These are phyloP conservation scores for Paradisaea rubra DNA, from an alignment of 2,113 vertebrate species.

Conservation along the genomic window DNA sequence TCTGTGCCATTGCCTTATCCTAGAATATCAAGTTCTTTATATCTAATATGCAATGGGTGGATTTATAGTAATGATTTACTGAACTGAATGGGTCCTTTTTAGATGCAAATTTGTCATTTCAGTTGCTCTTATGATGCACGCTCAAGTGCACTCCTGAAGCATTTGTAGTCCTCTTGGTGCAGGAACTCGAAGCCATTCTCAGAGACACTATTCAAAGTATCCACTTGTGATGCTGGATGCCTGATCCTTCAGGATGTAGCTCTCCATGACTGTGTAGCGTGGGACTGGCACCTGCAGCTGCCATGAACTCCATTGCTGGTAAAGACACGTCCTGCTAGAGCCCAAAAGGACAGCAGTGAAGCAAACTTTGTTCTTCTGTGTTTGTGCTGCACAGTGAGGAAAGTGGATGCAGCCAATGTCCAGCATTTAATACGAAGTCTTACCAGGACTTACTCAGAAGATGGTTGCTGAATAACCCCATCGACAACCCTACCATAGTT, in stretches of 20 bases:
- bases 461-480: neutral
- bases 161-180: neutral
- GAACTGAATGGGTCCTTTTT: neutral
- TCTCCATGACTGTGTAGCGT: neutral
- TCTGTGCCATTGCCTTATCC: neutral
- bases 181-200: neutral
- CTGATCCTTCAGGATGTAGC: neutral
- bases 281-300: neutral
- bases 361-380: neutral
- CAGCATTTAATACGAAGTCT: neutral
- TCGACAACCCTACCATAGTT: neutral
- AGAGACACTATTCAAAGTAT: neutral
- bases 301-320: neutral
- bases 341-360: neutral
- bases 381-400: neutral
- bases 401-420: neutral
- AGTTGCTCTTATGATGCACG: neutral
- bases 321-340: neutral
- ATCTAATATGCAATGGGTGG: neutral
- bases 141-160: neutral
- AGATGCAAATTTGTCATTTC: neutral
- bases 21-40: neutral
- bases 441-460: neutral
- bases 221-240: neutral
- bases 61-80: neutral